Evolutionary conservation across 2,797 vertebrate species (phyloP), one percentile per base, ranked within the genome.

Genomic region (Esox lucius): DNA sequence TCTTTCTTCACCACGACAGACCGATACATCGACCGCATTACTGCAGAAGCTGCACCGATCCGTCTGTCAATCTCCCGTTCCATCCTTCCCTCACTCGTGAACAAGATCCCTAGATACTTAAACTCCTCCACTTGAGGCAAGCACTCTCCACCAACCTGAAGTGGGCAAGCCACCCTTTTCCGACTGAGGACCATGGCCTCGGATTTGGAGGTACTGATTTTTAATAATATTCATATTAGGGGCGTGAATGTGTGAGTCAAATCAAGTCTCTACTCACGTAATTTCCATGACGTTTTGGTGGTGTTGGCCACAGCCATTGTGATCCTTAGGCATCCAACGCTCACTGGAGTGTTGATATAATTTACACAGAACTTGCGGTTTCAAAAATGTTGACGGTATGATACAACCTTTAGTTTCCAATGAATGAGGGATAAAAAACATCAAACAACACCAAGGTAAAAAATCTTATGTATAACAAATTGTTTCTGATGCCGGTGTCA

Each of bases 271-370:
- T 4, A 97, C 97, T 97, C 89, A 98, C 96, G 96, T 72, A 98
- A 91, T 75, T 95, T 94, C 97, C 97, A 98, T 62, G 96, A 94
- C 3, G 93, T 95, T 94, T 97, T 97, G 64, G 96, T 96, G 79
- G 87, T 86, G 76, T 87, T 93, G 39, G 94, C 92, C 17, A 87
- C 91, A 39, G 96, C 96, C 97, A 97, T 98, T 4, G 51, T 87
- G 80, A 75, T 49, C 16, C 51, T 70, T 0, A 15, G 4, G 28
- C 33, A 13, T 19, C 72, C 73, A 79, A 31, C 22, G 71, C 56
- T 56, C 46, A 51, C 53, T 3, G 13, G 26, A 16, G 13, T 26
- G 24, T 64, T 26, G 24, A 31, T 31, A 31, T 28, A 28, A 65
- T 28, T 31, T 26, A 31, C 15, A 31, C 26, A 28, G 28, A 31